Conservation (phyloP, 2,113 vertebrate species). For the Anas platyrhynchos region DNA sequence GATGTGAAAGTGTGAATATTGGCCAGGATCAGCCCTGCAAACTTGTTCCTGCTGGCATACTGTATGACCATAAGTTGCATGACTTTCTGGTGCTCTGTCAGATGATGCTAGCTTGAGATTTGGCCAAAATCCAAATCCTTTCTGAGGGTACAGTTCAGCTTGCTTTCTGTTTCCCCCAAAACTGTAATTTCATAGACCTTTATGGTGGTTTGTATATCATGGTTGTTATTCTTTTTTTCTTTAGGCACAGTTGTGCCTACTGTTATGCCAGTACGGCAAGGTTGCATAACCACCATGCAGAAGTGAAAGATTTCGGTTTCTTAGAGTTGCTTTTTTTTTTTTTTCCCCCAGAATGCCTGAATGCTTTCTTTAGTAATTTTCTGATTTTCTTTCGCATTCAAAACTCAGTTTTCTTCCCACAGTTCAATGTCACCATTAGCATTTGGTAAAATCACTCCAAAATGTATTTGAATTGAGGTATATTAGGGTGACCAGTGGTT, state of each 20-base stretch:
- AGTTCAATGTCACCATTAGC: slow-evolving; percentile 3
- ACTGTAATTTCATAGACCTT: neutral
- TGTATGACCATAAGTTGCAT: neutral
- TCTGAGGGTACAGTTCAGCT: neutral
- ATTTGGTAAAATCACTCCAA: slow-evolving; percentile 46
- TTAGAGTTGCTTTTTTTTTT: neutral
- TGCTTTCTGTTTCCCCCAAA: neutral
- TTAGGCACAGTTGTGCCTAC: neutral
- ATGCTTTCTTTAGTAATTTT: neutral
- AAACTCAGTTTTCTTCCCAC: neutral
- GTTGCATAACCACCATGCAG: neutral
- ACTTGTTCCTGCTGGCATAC: neutral
- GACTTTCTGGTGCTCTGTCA: neutral
- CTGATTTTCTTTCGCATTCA: slow-evolving; percentile 8
- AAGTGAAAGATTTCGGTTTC: neutral
- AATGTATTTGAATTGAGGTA: slow-evolving; percentile 46
- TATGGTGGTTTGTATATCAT: neutral
- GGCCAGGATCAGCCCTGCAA: neutral
- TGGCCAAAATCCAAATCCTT: neutral
- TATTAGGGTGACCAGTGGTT: slow-evolving; percentile 31
- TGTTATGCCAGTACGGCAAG: neutral
- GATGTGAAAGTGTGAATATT: slow-evolving; percentile 39
- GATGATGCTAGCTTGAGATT: neutral
- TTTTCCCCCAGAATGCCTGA: neutral
- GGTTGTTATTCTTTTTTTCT: neutral